Percentiles rank a stretch among this genome's conserved stretches.
These are phyloP conservation scores for Drosophila erecta DNA, from an alignment of 1,140 invertebrate genomes.

Conservation along the genomic window DNA sequence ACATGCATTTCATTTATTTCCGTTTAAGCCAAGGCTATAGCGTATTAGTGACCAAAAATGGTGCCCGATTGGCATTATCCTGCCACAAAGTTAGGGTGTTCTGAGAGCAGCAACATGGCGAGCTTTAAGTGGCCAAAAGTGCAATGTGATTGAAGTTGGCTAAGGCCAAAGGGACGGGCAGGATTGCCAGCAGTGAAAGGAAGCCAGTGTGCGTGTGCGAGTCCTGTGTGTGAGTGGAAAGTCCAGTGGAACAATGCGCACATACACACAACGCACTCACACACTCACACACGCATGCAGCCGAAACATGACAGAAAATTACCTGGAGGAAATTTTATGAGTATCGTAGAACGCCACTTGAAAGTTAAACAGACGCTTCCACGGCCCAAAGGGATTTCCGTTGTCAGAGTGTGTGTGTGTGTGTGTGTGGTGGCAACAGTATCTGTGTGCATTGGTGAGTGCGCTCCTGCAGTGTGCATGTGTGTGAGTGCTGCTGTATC, in stretches of 20 bases:
- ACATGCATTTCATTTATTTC: no score
- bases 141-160: constrained; percentile 56
- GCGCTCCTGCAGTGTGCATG: constrained; percentile 1
- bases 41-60: no score
- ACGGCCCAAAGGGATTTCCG: constrained; percentile 43
- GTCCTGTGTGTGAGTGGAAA: constrained; percentile 17
- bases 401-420: constrained; percentile 9
- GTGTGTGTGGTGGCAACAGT: constrained; percentile 4
- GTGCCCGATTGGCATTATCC: background rate
- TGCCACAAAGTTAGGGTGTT: constrained; percentile 2
- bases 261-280: constrained; percentile 1
- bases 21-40: no score
- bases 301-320: constrained; percentile 67
- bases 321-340: constrained; percentile 82
- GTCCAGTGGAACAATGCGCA: constrained; percentile 64
- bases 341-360: constrained; percentile 76
- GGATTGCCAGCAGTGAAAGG: constrained; percentile 35
- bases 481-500: constrained; percentile 26
- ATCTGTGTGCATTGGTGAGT: background rate
- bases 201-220: background rate
- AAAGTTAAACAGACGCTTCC: constrained; percentile 80
- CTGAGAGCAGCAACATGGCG: constrained; percentile 7
- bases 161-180: constrained; percentile 15
- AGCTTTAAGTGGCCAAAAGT: constrained; percentile 78
- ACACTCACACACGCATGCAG: constrained; percentile 18